Base-by-base conservation (phyloP, 2,113 vertebrate species). In the Toxostoma redivivum region DNA sequence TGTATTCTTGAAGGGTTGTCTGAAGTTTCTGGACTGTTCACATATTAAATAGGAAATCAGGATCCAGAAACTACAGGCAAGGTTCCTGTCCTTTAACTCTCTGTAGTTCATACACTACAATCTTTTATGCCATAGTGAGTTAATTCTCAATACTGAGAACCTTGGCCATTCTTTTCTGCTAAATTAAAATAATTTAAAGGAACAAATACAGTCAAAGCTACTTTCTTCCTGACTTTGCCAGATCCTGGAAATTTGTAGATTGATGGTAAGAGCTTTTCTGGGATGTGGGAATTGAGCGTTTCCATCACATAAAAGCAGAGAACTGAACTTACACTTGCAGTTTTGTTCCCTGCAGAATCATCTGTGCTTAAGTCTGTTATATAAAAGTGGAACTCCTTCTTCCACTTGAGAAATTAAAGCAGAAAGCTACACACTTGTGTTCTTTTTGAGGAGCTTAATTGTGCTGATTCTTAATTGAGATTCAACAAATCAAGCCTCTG, bases 91-190 rank as follows among this genome's bases (percentile, higher is more conserved):
- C 30, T 65, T 77, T 47, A 91, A 19, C 22, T 62, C 20, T 60
- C 22, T 81, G 33, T 56, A 56, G 33, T 47, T 40, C 38, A 10
- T 50, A 81, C 40, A 10, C 31, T 54, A 5, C 23, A 65, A 0
- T 28, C 5, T 48, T 44, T 6, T 40, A 14, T 66, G 16, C 31
- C 0, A 0, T 78, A 35, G 33, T 38, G n/a, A 2, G 1, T 69
- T 69, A 7, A 69, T 73, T 88, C n/a, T 61, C 25, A 25, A 3
- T 61, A 35, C 5, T 33, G 31, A 86, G 21, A 66, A 48, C n/a
- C 37, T 57, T 66, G 53, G 18, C 21, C 21, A 40, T 40, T 60
- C 33, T 71, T 70, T 79, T 61, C 47, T 66, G 31, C 28, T 27
- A 66, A 66, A 11, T 57, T 37, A 79, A 85, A 86, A 44, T 81